These are phyloP conservation scores for Sarotherodon lohbergeri DNA, from an alignment of 2,113 vertebrate genomes.

Conservation along the genomic window DNA sequence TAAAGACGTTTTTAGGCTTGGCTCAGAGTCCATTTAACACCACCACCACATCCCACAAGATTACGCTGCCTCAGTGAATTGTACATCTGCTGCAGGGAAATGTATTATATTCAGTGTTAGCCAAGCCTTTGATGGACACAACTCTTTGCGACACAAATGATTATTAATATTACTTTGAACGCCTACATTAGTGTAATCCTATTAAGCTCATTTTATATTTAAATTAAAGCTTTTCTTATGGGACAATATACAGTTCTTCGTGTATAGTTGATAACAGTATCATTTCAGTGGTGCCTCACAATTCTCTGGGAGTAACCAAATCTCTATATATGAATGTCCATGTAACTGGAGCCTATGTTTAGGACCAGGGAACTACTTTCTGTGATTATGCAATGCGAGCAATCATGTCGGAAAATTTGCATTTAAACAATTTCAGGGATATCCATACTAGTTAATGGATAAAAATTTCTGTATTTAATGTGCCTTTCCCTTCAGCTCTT, in stretches of 20 bases:
- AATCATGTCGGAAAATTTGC: not conserved
- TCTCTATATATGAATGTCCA: not conserved
- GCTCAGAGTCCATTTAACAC: conserved; percentile 17
- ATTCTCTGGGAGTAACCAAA: not conserved
- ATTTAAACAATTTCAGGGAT: not conserved
- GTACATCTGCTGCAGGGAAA: not conserved
- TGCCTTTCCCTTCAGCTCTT: not conserved
- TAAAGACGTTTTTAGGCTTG: conserved; percentile 13
- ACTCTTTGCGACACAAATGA: not conserved
- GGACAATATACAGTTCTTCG: not conserved
- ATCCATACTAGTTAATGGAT: not conserved
- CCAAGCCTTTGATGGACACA: not conserved
- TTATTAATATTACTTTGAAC: not conserved
- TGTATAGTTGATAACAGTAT: not conserved
- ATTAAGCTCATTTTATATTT: not conserved
- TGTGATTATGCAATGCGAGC: not conserved
- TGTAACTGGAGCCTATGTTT: not conserved
- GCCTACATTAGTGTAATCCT: not conserved
- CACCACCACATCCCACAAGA: conserved; percentile 17
- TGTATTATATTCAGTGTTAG: not conserved
- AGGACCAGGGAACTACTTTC: not conserved
- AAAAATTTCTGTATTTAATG: not conserved
- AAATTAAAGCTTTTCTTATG: not conserved
- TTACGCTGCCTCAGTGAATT: not conserved
- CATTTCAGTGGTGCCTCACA: not conserved